Evolutionary conservation across 2,797 vertebrate species (phyloP).

Genomic region (Chaenodraco wilsoni): DNA sequence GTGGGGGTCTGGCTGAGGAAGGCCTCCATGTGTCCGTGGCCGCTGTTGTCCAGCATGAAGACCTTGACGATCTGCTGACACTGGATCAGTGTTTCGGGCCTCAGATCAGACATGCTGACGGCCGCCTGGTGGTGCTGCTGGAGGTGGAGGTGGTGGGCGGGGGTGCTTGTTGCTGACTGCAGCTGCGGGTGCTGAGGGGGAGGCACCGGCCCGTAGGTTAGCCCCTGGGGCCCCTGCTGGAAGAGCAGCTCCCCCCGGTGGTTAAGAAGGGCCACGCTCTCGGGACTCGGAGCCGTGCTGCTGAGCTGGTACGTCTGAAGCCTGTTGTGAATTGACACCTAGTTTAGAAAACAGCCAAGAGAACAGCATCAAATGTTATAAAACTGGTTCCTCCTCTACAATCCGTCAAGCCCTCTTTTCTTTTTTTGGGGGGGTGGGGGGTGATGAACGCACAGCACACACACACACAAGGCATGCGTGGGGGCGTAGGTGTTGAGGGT

Average conservation of each 20-base stretch:
- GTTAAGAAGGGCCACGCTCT: constrained; percentile 91
- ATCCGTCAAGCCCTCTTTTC: constrained; percentile 79
- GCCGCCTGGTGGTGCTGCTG: constrained; percentile 72
- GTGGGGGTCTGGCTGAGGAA: constrained; percentile 94
- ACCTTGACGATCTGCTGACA: constrained; percentile 99
- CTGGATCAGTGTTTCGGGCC: constrained; percentile 94
- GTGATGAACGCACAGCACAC: constrained; percentile 69
- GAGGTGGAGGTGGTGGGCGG: constrained; percentile 74
- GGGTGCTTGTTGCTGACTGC: constrained; percentile 76
- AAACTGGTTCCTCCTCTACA: constrained; percentile 90
- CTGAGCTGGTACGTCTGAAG: constrained; percentile 99
- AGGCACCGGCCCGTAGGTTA: constrained; percentile 81
- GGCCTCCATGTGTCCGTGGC: constrained; percentile 91
- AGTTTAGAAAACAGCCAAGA: constrained; percentile 99
- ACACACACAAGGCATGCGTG: constrained; percentile 80
- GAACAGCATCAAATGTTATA: constrained; percentile 99
- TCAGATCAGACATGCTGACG: constrained; percentile 84
- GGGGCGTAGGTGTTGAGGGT: constrained; percentile 66
- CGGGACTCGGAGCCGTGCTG: constrained; percentile 86
- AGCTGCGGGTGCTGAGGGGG: constrained; percentile 75
- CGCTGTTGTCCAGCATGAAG: constrained; percentile 95
- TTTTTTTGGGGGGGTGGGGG: constrained; percentile 44
- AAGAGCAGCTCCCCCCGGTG: constrained; percentile 81
- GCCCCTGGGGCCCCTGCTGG: constrained; percentile 73
- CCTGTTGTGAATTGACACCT: constrained; percentile 99